Percentiles rank a stretch among this genome's conserved stretches.
phyloP scores from a whole-genome alignment of 2,113 vertebrate species.

The Sapayoa aenigma region DNA sequence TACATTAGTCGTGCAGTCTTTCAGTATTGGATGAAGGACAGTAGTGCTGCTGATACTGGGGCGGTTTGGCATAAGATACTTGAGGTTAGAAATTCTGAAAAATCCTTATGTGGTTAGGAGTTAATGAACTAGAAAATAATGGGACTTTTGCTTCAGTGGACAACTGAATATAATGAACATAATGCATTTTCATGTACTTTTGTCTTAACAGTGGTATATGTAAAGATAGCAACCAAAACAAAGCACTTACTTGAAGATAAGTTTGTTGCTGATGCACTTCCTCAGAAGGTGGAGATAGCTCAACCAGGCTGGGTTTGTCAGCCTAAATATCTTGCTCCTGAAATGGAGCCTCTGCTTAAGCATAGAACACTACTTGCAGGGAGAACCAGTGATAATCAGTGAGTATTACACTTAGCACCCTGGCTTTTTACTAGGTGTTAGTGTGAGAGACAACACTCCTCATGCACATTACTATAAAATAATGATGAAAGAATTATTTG shows the following conservation, averaged over 20 bases:
- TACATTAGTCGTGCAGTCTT: background rate
- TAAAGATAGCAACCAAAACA: background rate
- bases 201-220: background rate
- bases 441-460: background rate
- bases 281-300: background rate
- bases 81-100: background rate
- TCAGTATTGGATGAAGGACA: background rate
- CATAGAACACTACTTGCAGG: background rate
- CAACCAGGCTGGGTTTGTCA: background rate
- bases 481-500: background rate
- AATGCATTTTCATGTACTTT: background rate
- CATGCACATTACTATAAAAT: background rate
- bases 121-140: background rate
- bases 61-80: background rate
- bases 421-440: background rate
- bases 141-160: background rate
- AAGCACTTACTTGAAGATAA: background rate
- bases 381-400: background rate
- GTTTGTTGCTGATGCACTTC: background rate
- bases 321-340: background rate
- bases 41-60: background rate
- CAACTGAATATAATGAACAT: no score
- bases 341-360: background rate
- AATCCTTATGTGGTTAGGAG: background rate
- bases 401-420: background rate